These are phyloP conservation scores for Erebia ligea DNA, from an alignment of 2,888 invertebrate species.

Conservation along the genomic window DNA sequence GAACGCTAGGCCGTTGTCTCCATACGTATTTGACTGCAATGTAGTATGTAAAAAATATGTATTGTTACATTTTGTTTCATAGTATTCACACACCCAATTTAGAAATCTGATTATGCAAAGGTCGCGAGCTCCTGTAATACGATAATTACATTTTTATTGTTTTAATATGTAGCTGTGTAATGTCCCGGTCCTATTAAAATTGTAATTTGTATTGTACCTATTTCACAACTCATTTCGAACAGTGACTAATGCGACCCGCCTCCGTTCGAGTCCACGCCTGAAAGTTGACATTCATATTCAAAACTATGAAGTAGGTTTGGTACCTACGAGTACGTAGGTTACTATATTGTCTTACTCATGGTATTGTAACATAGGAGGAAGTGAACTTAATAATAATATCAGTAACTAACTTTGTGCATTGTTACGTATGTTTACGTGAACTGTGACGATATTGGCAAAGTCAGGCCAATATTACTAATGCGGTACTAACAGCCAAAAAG, in stretches of 20 bases:
- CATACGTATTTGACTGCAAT: not conserved
- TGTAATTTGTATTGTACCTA: not conserved
- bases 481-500: not conserved
- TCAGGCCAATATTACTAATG: too few relatives aligned
- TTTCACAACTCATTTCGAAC: conserved; percentile 5
- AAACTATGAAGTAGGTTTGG: not conserved
- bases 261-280: conserved; percentile 15
- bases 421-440: not conserved
- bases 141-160: not conserved
- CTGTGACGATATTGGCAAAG: not conserved
- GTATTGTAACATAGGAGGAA: not conserved
- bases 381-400: not conserved
- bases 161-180: not conserved
- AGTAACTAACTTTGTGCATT: not conserved
- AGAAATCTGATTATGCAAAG: conserved; percentile 5
- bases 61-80: not conserved
- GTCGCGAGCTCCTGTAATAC: not conserved
- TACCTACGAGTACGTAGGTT: not conserved
- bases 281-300: conserved; percentile 23
- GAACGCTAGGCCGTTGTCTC: too few relatives aligned
- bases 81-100: conserved; percentile 5
- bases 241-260: conserved; percentile 13
- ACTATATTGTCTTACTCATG: conserved; percentile 6
- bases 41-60: too few relatives aligned
- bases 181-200: not conserved